Evolutionary conservation across 92 coral and sea anemone species (phyloP), one percentile per base, ranked within the genome.

Genomic region (Phenganax stokvisi): DNA sequence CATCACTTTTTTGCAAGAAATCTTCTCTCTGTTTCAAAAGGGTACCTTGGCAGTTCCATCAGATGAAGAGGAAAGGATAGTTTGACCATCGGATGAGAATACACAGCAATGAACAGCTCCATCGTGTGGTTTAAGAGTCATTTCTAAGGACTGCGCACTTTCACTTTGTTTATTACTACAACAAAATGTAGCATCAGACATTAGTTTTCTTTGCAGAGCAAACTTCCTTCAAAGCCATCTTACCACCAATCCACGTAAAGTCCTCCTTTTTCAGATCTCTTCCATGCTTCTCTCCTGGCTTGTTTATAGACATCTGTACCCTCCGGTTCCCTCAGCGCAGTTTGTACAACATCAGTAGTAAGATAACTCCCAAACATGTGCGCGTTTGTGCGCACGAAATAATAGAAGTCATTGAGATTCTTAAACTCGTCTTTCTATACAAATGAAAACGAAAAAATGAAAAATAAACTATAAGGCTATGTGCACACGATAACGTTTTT

Each of bases 221-320:
- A n/a, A 16, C 3, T 61, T 13, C 4, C 27, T 4, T 69, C 52
- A n/a, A 37, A 37, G 47, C 47, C 13, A 51, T 69, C 94, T 73
- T 72, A 92, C 98, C 94, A 87, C 98, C 98, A 94, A 31, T 94
- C 97, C 55, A 94, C 77, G 56, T 88, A 96, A 2, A 92, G 86
- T 44, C 86, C 85, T 10, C 91, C 93, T 20, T 84, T 44, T 16
- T 29, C 80, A 9, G 91, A 84, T 16, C 83, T 78, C 31, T 89
- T 78, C 9, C 47, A 63, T 3, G 92, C 99, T 80, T 88, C 81
- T 64, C 67, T 73, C 51, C 81, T 89, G 9, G 98, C 97, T 71
- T 89, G 92, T 63, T 68, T 87, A 85, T 92, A 91, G 25, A 92
- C 96, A 66, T 83, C 72, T 53, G 93, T 92, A 30, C 85, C 81